Base-by-base conservation (phyloP, 2,888 invertebrate species). In the Watsonalla binaria region DNA sequence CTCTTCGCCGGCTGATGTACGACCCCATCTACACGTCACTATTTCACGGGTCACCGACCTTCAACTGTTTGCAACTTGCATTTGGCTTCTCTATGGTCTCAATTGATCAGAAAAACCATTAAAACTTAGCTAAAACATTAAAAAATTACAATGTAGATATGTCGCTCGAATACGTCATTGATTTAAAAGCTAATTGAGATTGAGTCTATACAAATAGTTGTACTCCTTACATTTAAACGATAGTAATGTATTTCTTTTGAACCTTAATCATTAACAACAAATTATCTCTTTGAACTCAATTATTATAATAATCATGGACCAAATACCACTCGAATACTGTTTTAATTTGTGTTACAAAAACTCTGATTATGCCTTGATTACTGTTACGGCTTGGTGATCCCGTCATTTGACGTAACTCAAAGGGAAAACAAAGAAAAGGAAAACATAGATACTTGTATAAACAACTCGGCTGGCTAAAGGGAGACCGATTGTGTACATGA, bases 401-500 rank as follows among this genome's bases (percentile, higher is more conserved):
- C 49, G 39, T 49, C 49, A 49, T 49, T 49, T 49, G 9, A 37
- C 6, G 15, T 49, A 49, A 49, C 39, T 49, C 49, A 37, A 39
- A 49, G 37, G 49, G 39, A 49, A 61, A 63, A 63, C 61, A 69
- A 62, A 70, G 68, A 67, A 67, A 70, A 61, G 58, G 57, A 51
- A 67, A 72, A 70, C 68, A 72, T 24, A 24, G 24, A 24, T 67
- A 72, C 63, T 60, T 60, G 61, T 64, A 65, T 60, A 63, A 63
- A 60, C 63, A 58, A 63, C 70, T 72, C 63, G 67, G 62, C 66
- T 62, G 64, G 68, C 66, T 58, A 65, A 63, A 65, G 62, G 69
- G 67, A 70, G 70, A 70, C 68, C 66, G 70, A 72, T 71, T 70
- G 68, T 70, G 67, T 68, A 70, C 74, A 73, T 72, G 74, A 69